A percentile compares a stretch with the other conserved stretches of the same genome.
Conservation (phyloP, 1,140 invertebrate species). For the Drosophila sproati region DNA sequence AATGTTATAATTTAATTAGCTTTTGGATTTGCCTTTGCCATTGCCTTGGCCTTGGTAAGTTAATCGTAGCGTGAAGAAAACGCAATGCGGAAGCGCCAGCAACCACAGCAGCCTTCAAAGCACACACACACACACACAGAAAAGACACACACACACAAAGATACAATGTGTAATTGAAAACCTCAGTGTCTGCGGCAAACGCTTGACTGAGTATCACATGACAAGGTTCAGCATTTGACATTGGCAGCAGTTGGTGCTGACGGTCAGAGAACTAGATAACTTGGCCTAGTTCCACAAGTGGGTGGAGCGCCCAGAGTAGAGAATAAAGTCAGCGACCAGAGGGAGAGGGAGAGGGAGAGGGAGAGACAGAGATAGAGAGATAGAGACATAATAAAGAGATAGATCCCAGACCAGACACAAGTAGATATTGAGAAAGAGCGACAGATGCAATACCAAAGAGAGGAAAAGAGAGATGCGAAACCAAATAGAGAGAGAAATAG, state of each 20-base stretch:
- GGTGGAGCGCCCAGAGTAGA: background rate
- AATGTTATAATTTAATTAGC: background rate
- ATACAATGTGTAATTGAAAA: conserved; percentile 30
- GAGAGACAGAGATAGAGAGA: background rate
- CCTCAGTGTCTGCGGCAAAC: conserved; percentile 30
- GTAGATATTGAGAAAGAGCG: too few relatives aligned
- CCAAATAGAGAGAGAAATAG: too few relatives aligned
- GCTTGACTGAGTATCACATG: conserved; percentile 36
- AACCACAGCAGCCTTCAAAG: conserved; percentile 36
- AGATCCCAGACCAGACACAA: too few relatives aligned
- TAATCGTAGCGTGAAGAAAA: conserved; percentile 71
- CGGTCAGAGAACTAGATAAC: background rate
- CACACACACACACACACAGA: conserved; percentile 3
- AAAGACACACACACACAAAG: conserved; percentile 6
- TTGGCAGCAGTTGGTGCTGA: conserved; percentile 4
- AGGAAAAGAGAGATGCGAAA: too few relatives aligned
- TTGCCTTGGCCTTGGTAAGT: conserved; percentile 77
- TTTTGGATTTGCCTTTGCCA: background rate
- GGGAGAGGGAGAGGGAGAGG: background rate
- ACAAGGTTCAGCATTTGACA: conserved; percentile 30
- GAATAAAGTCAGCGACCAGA: background rate
- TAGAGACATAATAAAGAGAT: background rate
- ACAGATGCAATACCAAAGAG: too few relatives aligned
- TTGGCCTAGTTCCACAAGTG: conserved; percentile 5
- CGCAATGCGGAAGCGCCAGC: conserved; percentile 54